Evolutionary conservation across 2,797 vertebrate species (phyloP).

Genomic region (Psittacula echo): DNA sequence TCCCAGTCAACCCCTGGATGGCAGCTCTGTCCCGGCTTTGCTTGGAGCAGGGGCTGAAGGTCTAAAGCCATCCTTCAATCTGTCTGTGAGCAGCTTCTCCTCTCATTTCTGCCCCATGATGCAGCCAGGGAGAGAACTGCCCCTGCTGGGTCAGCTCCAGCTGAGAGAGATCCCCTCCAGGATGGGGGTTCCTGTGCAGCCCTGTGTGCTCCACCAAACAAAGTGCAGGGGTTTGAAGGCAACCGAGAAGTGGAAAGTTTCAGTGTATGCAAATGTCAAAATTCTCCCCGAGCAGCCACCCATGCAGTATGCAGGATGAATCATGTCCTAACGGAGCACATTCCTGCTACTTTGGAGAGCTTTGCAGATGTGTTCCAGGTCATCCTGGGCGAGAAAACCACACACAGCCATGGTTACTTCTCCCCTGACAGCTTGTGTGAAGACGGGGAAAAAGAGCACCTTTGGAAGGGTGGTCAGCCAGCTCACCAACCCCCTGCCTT

Average conservation of each 20-base stretch:
- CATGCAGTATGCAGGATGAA: conserved; percentile 70
- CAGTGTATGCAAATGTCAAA: conserved; percentile 48
- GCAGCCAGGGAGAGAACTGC: fast-evolving
- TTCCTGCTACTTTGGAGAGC: conserved; percentile 61
- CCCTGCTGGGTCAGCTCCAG: not conserved
- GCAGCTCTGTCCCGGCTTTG: not conserved
- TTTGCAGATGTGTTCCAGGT: conserved; percentile 65
- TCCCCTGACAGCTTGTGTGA: not conserved
- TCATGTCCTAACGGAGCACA: conserved; percentile 59
- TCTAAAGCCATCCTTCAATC: not conserved
- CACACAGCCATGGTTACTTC: conserved; percentile 29
- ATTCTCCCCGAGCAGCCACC: conserved; percentile 68
- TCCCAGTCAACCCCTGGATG: not conserved
- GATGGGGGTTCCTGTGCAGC: not conserved
- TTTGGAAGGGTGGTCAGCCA: not conserved
- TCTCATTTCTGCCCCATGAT: fast-evolving
- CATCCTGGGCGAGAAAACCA: conserved; percentile 65
- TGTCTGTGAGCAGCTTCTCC: not conserved
- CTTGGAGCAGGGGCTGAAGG: not conserved
- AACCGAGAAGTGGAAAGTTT: not conserved
- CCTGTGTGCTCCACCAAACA: fast-evolving
- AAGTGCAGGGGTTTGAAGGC: not conserved
- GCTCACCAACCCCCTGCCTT: fast-evolving
- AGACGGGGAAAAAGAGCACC: not conserved
- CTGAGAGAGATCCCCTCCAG: not conserved